Base-by-base conservation (phyloP, 64 coral and sea anemone species). In the Astreopora myriophthalma region DNA sequence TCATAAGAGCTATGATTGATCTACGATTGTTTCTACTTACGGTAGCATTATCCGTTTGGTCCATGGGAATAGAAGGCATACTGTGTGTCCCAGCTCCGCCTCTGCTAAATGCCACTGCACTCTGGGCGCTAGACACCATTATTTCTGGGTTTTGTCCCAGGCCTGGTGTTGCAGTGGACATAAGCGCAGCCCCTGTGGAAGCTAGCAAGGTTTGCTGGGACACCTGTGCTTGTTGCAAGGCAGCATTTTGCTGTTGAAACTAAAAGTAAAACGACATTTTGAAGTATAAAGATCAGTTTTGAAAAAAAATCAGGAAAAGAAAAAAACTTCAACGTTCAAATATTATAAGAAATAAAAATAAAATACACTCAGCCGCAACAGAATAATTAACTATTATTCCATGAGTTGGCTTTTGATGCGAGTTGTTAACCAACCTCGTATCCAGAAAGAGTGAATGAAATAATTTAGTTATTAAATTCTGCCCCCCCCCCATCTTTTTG, bases 61-160 rank as follows among this genome's bases (percentile, higher is more conserved):
- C 61, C 61, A 64, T 64, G 20, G 61, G 24, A 23, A 64, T 37
- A 11, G 27, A 20, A 82, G 32, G 57, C 57, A 82, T 82, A 26
- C 37, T 82, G 52, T 82, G 79, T 19, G 25, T 57, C 58, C 91
- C 85, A 14, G 91, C 76, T 37, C 20, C 65, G 11, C 77, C 91
- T 19, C 91, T 65, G 24, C 67, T 69, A 29, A 71, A 73, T 58
- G 38, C 23, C 44, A 93, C 72, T 26, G 91, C 68, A 26, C 71
- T 67, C 91, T 93, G 91, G 19, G 84, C 65, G 87, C 71, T 92
- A 92, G 90, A 31, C n/a, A 86, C 90, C 90, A 92, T 35, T 85
- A 48, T 58, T 22, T 93, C 91, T 71, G 76, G 85, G 67, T 25
- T 77, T 69, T 93, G 91, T 34, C 63, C 77, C 36, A 87, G 33